Evolutionary conservation across 64 coral and sea anemone species (phyloP).

Genomic region (Pocillopora verrucosa): DNA sequence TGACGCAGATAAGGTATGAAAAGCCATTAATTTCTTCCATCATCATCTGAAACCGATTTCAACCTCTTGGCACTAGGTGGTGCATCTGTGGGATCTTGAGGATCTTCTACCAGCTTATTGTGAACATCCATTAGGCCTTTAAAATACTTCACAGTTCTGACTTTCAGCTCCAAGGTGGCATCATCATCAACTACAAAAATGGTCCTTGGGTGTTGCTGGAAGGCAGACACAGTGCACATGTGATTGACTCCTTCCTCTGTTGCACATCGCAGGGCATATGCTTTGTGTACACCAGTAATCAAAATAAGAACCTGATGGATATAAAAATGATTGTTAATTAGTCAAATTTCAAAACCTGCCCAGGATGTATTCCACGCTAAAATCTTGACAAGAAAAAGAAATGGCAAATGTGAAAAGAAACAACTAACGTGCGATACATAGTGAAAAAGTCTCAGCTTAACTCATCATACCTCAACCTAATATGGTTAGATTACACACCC

Average conservation of each 20-base stretch:
- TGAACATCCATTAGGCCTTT: constrained; percentile 97
- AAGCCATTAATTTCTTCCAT: neutral
- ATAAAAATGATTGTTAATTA: neutral
- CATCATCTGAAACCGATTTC: constrained; percentile 32
- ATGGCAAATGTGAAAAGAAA: no score
- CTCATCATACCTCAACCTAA: no score
- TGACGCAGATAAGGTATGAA: neutral
- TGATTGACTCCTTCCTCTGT: constrained; percentile 96
- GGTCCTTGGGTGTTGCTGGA: constrained; percentile 90
- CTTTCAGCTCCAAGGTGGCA: constrained; percentile 95
- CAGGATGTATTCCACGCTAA: neutral
- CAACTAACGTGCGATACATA: no score
- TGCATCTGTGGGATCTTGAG: constrained; percentile 64
- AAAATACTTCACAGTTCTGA: constrained; percentile 98
- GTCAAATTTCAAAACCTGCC: neutral
- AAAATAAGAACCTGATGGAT: constrained; percentile 87
- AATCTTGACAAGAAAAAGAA: no score
- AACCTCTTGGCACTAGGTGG: constrained; percentile 74
- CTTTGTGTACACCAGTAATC: constrained; percentile 93
- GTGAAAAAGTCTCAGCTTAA: no score
- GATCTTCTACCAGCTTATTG: constrained; percentile 90
- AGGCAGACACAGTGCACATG: constrained; percentile 96
- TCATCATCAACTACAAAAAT: constrained; percentile 97
- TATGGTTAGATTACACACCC: no score
- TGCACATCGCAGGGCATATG: constrained; percentile 76